Evolutionary conservation across 2,888 invertebrate species (phyloP).

Genomic region (Patella caerulea): DNA sequence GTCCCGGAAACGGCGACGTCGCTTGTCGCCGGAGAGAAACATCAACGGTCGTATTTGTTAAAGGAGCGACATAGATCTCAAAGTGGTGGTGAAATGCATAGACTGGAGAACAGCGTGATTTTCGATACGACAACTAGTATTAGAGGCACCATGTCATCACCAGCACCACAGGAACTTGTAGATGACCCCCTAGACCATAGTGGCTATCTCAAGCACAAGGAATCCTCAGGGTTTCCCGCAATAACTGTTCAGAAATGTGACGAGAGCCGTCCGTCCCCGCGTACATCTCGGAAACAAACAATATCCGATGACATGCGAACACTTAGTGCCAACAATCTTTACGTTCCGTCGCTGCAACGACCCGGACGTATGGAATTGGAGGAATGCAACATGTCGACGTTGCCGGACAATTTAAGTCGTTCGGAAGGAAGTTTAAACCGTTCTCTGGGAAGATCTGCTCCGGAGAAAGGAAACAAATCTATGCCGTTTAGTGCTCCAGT

Average conservation of each 20-base stretch:
- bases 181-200: not conserved
- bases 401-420: not conserved
- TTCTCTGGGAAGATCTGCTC: not conserved
- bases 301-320: constrained; percentile 4
- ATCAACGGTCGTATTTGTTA: not conserved
- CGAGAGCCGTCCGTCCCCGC: not conserved
- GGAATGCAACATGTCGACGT: not conserved
- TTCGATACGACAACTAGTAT: not conserved
- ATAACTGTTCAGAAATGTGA: constrained; percentile 5
- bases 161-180: not conserved
- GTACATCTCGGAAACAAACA: not conserved
- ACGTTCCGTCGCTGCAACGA: not conserved
- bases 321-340: not conserved
- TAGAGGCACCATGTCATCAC: constrained; percentile 1
- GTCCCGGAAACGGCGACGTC: not conserved
- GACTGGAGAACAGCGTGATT: not conserved
- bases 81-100: not conserved
- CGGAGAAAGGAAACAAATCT: not conserved
- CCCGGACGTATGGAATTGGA: not conserved
- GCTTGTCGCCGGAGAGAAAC: not conserved
- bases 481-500: not conserved
- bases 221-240: not conserved
- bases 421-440: not conserved
- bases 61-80: not conserved
- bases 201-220: not conserved